A percentile compares a stretch with the other conserved stretches of the same genome.
Evolutionary conservation across 2,797 vertebrate species (phyloP).

Genomic region (Buphagus erythrorhynchus): DNA sequence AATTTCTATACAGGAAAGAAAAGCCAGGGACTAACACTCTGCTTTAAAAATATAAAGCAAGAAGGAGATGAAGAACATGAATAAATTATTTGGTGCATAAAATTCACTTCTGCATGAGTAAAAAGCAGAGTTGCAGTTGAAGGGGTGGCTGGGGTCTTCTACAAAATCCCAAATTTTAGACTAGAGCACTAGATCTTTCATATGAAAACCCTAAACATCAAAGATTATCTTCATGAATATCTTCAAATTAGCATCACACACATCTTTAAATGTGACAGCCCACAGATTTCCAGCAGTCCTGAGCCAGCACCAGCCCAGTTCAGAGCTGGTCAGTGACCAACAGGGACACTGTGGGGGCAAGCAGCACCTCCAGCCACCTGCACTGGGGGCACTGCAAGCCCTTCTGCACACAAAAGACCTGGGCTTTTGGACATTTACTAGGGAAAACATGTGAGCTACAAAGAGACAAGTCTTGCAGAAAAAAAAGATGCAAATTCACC

Average conservation of each 20-base stretch:
- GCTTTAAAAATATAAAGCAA: not conserved
- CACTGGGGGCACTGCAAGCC: not conserved
- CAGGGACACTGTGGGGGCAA: not conserved
- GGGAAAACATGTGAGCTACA: not conserved
- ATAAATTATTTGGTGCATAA: not conserved
- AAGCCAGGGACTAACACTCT: accelerated
- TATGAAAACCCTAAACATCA: not conserved
- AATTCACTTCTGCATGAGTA: not conserved
- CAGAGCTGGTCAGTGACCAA: not conserved
- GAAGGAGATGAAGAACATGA: not conserved
- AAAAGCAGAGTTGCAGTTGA: not conserved
- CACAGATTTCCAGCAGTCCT: not conserved
- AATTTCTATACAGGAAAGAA: not conserved
- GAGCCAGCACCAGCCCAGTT: not conserved
- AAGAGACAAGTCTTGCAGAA: not conserved
- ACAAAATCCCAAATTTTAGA: not conserved
- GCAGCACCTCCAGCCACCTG: not conserved
- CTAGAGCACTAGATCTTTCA: not conserved
- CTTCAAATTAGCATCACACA: not conserved
- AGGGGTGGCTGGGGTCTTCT: not conserved
- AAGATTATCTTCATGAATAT: not conserved
- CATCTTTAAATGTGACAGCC: not conserved
- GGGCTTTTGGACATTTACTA: not conserved
- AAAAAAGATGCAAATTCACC: not conserved
- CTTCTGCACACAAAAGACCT: not conserved